Base-by-base conservation (phyloP, 1,140 invertebrate species). In the Ostrea denselamellosa region DNA sequence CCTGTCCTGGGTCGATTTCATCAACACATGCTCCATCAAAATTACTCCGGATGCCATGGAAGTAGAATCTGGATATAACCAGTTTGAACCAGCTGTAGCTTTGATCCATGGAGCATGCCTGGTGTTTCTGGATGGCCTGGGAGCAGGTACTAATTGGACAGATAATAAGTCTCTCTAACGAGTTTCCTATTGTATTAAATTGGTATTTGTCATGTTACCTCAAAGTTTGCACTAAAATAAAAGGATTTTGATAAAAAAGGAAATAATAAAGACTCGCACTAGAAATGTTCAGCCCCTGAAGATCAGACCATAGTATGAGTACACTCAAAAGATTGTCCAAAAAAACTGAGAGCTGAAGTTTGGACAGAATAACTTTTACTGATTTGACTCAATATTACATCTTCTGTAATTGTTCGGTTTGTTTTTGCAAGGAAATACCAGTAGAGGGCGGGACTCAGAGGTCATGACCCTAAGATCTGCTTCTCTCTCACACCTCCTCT, bases 1-100 rank as follows among this genome's bases (percentile, higher is more conserved):
- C 84, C 95, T 99, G 28, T 97, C 97, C 0, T 99, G 98, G 98
- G 97, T 98, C 0, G 95, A 97, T 90, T 99, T 99, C 93, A 97
- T 99, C 85, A 98, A 95, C 86, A 89, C 86, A 2, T 93, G 92
- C 83, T 86, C 90, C 12, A 83, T 77, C 34, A 90, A 90, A 10
- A 10, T 89, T 7, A 44, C 7, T 17, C 87, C 88, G 9, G 89
- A 90, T 10, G 86, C 83, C 68, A 92, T 90, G 90, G 91, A 89
- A 58, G 91, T 85, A 34, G 86, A 86, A 84, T 25, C 53, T 8
- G 44, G 17, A 17, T 87, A 86, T 53, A 88, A 88, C 25, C 82
- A 84, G 22, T 88, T 94, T 68, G 91, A 93, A 12, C 92, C 94
- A 53, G 90, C 88, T 86, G 85, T 92, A 19, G 90, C 95, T 0